A percentile compares a stretch with the other conserved stretches of the same genome.
Conservation (phyloP, 2,113 vertebrate genomes). For the Forbesichthys papilliferus region DNA sequence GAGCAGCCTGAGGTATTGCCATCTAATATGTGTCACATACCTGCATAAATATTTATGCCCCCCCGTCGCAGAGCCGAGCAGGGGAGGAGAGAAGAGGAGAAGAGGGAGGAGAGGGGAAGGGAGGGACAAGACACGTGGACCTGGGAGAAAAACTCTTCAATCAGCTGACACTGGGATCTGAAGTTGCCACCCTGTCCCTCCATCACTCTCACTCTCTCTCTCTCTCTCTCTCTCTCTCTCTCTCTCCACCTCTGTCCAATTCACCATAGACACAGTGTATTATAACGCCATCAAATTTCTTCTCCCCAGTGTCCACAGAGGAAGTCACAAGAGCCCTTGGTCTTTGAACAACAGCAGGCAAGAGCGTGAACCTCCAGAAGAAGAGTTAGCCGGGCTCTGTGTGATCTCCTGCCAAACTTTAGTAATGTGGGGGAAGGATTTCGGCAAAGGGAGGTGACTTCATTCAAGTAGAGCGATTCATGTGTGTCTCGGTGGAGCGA, state of each 20-base stretch:
- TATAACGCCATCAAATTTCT: background rate
- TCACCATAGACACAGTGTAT: constrained; percentile 10
- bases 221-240: background rate
- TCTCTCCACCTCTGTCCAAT: background rate
- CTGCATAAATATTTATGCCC: constrained; percentile 81
- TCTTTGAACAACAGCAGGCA: constrained; percentile 20
- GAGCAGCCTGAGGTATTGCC: constrained; percentile 77
- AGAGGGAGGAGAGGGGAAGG: constrained; percentile 26
- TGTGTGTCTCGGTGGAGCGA: background rate
- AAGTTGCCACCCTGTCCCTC: constrained; percentile 20
- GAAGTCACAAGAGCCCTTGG: constrained; percentile 14
- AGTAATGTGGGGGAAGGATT: too few relatives aligned
- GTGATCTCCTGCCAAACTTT: too few relatives aligned
- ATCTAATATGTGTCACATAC: constrained; percentile 79
- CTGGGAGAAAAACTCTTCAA: constrained; percentile 62
- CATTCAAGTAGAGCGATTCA: background rate
- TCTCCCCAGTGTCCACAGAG: background rate
- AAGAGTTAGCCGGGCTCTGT: background rate
- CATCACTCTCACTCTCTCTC: constrained; percentile 11
- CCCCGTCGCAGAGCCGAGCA: constrained; percentile 53
- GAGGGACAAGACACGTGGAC: constrained; percentile 48
- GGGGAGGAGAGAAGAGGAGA: constrained; percentile 28
- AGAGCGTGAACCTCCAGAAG: constrained; percentile 23
- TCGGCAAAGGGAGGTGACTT: background rate
- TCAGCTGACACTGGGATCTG: constrained; percentile 57